Evolutionary conservation across 2,797 vertebrate genomes (phyloP), one percentile per base, ranked within the genome.

Genomic region (Anabacerthia variegaticeps): DNA sequence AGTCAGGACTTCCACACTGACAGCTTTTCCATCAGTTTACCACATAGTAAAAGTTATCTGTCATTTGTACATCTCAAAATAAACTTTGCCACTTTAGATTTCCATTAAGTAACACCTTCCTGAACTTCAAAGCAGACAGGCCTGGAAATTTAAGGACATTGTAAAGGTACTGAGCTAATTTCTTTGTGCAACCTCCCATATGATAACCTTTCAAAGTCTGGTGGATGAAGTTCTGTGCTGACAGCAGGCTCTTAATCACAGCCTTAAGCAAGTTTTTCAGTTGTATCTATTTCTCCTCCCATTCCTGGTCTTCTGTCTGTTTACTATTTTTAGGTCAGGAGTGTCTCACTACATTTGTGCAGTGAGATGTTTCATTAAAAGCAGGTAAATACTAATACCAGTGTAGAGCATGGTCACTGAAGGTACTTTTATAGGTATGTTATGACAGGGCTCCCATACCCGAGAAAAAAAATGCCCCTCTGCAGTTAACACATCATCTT

Each of bases 181-280:
- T 88, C 32, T 82, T 72, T 78, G 62, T 92, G 77, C 84, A 91
- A 0, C 37, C 54, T 93, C 73, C 66, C 80, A 36, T 81, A 19
- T 5, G 17, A 88, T 78, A 65, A 26, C 41, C 44, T 74, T 55
- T 23, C 34, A 84, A 43, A 87, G 46, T 44, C 37, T 58, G n/a
- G 36, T 34, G 26, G 51, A 36, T 52, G 9, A 72, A 68, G 72
- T 24, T 22, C 84, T 58, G 85, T 44, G 73, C 51, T 91, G 94
- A 95, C 92, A 96, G 94, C 95, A 88, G 91, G 94, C 37, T 93
- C 63, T 84, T 96, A 94, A 96, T 96, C 82, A 94, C 73, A 91
- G 91, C 96, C 95, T 94, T 89, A 72, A 92, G 95, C 95, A 89
- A 97, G 26, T 81, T 89, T 84, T 84, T 93, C 91, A 86, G 24